Conservation (phyloP, 37 sponge, comb jelly and placozoan species). For the Oopsacas minuta region DNA sequence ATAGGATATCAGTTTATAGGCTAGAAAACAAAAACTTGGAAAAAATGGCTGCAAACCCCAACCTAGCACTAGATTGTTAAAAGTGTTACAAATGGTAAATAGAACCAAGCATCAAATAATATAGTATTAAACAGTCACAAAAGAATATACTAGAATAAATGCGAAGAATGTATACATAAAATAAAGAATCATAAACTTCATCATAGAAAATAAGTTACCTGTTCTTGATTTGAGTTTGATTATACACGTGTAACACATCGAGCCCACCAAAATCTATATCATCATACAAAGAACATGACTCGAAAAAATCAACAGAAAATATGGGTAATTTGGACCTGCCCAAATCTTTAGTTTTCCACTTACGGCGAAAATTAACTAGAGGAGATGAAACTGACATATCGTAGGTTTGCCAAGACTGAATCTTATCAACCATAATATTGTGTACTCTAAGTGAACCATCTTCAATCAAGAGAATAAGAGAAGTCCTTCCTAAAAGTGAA, state of each 20-base stretch:
- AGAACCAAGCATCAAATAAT: too few species aligned
- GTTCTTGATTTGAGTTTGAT: constrained; percentile 49
- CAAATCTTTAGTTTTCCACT: neutral
- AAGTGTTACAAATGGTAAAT: too few species aligned
- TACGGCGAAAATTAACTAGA: neutral
- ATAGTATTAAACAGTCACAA: too few species aligned
- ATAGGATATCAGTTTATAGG: too few species aligned
- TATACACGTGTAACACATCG: constrained; percentile 77
- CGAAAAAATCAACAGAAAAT: constrained; percentile 81
- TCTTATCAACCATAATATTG: constrained; percentile 35
- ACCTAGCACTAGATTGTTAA: too few species aligned
- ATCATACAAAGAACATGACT: constrained; percentile 28
- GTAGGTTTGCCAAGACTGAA: constrained; percentile 37
- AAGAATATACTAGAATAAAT: too few species aligned
- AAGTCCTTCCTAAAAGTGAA: constrained; percentile 42
- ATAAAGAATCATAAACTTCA: too few species aligned
- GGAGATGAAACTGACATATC: neutral
- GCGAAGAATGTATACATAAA: too few species aligned
- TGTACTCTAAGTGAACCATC: constrained; percentile 77
- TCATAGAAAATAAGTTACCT: neutral
- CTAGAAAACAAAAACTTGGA: too few species aligned
- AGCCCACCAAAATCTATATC: constrained; percentile 52
- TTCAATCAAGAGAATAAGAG: constrained; percentile 63
- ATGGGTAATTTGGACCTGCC: neutral
- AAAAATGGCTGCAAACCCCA: too few species aligned